Conservation (phyloP, 30 jellyfish, hydroid and myxozoan species). For the Aurelia aurita region DNA sequence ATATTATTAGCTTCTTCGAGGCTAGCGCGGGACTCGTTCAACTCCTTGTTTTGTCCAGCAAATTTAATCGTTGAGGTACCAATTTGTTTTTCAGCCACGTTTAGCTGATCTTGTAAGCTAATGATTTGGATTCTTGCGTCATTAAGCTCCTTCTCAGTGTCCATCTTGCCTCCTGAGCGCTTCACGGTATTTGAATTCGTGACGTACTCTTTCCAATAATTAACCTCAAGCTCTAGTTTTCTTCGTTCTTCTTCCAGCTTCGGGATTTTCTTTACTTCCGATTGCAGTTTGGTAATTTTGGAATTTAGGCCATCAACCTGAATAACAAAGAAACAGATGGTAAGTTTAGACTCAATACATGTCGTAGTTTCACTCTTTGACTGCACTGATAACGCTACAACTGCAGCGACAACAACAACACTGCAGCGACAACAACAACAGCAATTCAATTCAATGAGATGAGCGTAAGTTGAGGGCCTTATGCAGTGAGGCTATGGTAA, state of each 20-base stretch:
- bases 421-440: too few species aligned
- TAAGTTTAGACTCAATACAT: too few species aligned
- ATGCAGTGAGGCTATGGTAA: too few species aligned
- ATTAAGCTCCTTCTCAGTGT: slow-evolving; percentile 76
- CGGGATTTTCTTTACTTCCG: slow-evolving; percentile 75
- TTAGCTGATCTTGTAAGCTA: slow-evolving; percentile 83
- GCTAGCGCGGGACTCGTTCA: slow-evolving; percentile 65
- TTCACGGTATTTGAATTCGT: slow-evolving; percentile 79
- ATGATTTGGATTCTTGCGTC: slow-evolving; percentile 74
- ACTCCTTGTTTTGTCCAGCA: slow-evolving; percentile 66
- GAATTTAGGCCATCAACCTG: slow-evolving; percentile 83
- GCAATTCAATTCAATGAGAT: too few species aligned
- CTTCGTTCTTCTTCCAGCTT: slow-evolving; percentile 89
- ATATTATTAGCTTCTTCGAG: slow-evolving; percentile 81
- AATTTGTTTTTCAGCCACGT: slow-evolving; percentile 80
- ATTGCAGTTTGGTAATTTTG: slow-evolving; percentile 75
- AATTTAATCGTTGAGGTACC: slow-evolving; percentile 45
- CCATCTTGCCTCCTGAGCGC: slow-evolving; percentile 76
- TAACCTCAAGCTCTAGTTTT: slow-evolving; percentile 95
- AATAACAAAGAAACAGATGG: background rate
- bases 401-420: too few species aligned
- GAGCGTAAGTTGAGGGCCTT: too few species aligned
- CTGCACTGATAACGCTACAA: too few species aligned
- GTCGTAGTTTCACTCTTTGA: too few species aligned
- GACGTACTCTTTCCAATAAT: slow-evolving; percentile 99